Conservation (phyloP, 2,888 invertebrate species). For the Nycteola revayana region DNA sequence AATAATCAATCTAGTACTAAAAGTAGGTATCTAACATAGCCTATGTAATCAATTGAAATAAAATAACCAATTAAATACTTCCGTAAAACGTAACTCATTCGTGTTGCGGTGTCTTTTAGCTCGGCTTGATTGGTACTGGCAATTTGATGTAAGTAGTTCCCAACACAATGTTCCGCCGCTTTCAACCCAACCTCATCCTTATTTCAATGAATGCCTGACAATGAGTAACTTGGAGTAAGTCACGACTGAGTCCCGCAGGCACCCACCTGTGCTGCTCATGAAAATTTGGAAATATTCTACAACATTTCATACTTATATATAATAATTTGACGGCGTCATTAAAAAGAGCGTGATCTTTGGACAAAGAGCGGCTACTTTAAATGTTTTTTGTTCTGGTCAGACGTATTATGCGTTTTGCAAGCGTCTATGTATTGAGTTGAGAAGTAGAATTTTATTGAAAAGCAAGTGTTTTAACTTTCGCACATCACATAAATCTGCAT, state of each 20-base stretch:
- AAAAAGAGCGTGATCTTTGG: slow-evolving; percentile 50
- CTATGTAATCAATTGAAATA: too few species aligned
- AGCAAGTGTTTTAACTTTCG: too few species aligned
- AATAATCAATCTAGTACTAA: too few species aligned
- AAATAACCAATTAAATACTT: slow-evolving; percentile 14
- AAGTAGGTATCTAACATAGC: too few species aligned
- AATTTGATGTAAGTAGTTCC: slow-evolving; percentile 50
- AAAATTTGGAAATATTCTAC: slow-evolving; percentile 55
- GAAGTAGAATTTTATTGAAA: too few species aligned
- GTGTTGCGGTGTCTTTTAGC: slow-evolving; percentile 31
- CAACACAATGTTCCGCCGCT: slow-evolving; percentile 44
- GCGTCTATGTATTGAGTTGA: too few species aligned
- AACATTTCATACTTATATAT: slow-evolving; percentile 43
- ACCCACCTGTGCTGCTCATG: slow-evolving; percentile 69
- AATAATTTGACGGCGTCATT: slow-evolving; percentile 60
- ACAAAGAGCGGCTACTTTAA: slow-evolving; percentile 47
- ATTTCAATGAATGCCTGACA: slow-evolving; percentile 57
- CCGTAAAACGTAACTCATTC: slow-evolving; percentile 28
- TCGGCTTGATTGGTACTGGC: slow-evolving; percentile 44
- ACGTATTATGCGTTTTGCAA: too few species aligned
- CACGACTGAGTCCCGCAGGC: slow-evolving; percentile 70
- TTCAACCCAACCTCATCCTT: slow-evolving; percentile 46
- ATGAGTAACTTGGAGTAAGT: slow-evolving; percentile 62
- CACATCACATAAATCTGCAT: too few species aligned
- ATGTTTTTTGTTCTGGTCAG: slow-evolving; percentile 27